A percentile compares a stretch with the other conserved stretches of the same genome.
These are phyloP conservation scores for Pachyseris speciosa DNA, from an alignment of 64 coral and sea anemone species.

Conservation along the genomic window DNA sequence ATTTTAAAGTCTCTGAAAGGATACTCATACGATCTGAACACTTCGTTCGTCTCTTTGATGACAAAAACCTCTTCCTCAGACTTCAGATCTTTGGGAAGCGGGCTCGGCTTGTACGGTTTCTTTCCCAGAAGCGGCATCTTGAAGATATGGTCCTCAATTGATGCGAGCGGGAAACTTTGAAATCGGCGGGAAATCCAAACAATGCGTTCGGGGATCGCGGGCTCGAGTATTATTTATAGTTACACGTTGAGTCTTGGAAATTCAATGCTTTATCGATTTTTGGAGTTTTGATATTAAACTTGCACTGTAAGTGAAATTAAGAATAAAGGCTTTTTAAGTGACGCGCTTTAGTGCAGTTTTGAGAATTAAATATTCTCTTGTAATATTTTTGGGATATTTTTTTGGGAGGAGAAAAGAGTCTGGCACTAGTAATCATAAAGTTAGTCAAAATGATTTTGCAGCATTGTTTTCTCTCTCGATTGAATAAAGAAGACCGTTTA, in stretches of 20 bases:
- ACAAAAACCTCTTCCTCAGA: conserved; percentile 87
- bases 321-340: not conserved
- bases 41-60: conserved; percentile 90
- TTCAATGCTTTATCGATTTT: not conserved
- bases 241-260: not conserved
- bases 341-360: too few relatives aligned
- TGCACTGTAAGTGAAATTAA: not conserved
- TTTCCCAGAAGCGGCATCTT: conserved; percentile 82
- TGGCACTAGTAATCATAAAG: not conserved
- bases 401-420: not conserved
- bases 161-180: conserved; percentile 62
- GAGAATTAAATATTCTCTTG: too few relatives aligned
- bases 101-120: conserved; percentile 60
- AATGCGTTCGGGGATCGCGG: not conserved
- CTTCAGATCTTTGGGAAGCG: conserved; percentile 71
- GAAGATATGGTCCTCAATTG: conserved; percentile 12
- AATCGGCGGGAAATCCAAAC: conserved; percentile 68
- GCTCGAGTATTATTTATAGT: not conserved
- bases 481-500: not conserved
- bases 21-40: conserved; percentile 94
- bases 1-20: conserved; percentile 35
- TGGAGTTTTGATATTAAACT: not conserved
- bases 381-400: too few relatives aligned
- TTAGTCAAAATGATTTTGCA: not conserved
- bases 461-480: not conserved